A percentile compares a stretch with the other conserved stretches of the same genome.
phyloP scores from a whole-genome alignment of 2,888 invertebrate genomes.

The Campoplex nolae region DNA sequence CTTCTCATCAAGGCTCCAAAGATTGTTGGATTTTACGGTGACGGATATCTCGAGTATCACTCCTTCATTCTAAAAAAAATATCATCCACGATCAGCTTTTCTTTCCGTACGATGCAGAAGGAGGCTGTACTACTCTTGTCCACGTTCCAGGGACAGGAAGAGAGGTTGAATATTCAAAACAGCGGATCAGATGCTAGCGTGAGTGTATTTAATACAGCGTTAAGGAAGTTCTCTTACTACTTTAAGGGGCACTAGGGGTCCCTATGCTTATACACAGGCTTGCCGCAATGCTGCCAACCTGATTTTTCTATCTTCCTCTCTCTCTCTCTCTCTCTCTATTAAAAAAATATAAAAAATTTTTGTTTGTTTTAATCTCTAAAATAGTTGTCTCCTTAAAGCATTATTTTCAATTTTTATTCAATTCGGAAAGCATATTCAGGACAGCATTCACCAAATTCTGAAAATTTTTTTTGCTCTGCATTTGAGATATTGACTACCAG shows the following conservation, averaged over 20 bases:
- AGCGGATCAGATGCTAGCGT: conserved; percentile 77
- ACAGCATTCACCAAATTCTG: no score
- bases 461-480: background rate
- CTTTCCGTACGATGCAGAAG: conserved; percentile 90
- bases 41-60: conserved; percentile 91
- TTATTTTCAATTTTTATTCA: no score
- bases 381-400: no score
- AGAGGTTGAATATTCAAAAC: conserved; percentile 78
- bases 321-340: no score
- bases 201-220: conserved; percentile 44
- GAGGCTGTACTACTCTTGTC: conserved; percentile 90
- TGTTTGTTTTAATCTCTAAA: no score
- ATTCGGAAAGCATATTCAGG: no score
- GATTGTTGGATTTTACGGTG: conserved; percentile 91
- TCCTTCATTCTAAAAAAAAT: conserved; percentile 89
- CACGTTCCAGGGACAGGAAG: conserved; percentile 85
- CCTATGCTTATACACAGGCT: no score
- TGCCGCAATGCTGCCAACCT: no score
- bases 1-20: conserved; percentile 85
- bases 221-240: no score
- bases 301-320: no score
- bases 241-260: no score
- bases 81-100: conserved; percentile 89
- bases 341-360: no score
- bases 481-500: background rate